Base-by-base conservation (phyloP, 53 echinoderm and acorn worm species). In the Luidia sarsii region DNA sequence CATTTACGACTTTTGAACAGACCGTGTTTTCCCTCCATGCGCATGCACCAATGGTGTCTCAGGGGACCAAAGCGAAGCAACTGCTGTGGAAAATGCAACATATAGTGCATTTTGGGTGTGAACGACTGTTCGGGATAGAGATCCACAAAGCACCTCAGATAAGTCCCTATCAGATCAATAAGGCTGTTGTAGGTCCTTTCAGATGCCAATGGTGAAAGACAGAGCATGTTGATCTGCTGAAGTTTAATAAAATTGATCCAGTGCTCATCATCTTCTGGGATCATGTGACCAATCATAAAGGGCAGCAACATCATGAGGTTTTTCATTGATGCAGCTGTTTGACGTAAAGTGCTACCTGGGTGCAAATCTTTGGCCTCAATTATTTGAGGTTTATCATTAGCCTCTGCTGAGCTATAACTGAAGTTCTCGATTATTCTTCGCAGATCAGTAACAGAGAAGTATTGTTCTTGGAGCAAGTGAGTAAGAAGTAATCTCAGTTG, bases 71-170 rank as follows among this genome's bases (percentile, higher is more conserved):
- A 54, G 20, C 9, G 18, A 54, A 32, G 34, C 34, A 64, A 18
- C 21, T 35, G 64, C 39, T 64, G 4, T 37, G 39, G 64, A 6
- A 64, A 33, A 33, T 64, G 64, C n/a, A n/a, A n/a, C n/a, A n/a
- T 64, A 38, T 64, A 64, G 37, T 64, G 64, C 64, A 64, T 64
- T 64, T 64, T 64, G 15, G 39, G 64, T 37, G 37, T 64, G 22
- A 64, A 5, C 22, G 64, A 33, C 22, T 15, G 34, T 18, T 64
- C 64, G 18, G 64, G 39, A 33, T 54, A 54, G 55, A 54, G 55
- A 9, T 20, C 18, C 20, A 15, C 20, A 54, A 54, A 64, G 18
- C 1, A 14, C 33, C 15, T 1, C 3, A 33, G 39, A 36, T 64
- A 16, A 33, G 64, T 64, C 33, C 8, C 35, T 15, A 64, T 64